phyloP scores from a whole-genome alignment of 1,140 invertebrate genomes.

The Drosophila eugracilis region DNA sequence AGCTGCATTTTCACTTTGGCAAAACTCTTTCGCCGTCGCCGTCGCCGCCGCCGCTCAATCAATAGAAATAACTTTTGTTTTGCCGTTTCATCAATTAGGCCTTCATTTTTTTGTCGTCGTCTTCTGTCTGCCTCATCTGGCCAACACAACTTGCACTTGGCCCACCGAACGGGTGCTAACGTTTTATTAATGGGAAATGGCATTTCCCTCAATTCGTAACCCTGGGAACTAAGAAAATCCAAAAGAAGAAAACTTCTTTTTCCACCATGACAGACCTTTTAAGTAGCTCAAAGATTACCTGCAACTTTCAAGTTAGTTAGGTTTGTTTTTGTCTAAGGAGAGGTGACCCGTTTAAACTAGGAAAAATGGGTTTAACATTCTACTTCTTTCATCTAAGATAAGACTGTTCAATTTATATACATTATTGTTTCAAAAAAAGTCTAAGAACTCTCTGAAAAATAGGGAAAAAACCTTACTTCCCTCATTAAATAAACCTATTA shows the following conservation, averaged over 20 bases:
- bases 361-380: neutral
- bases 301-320: neutral
- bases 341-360: too few relatives aligned
- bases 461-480: too few relatives aligned
- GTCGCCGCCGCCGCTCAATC: too few relatives aligned
- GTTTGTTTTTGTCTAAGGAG: neutral
- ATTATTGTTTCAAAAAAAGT: too few relatives aligned
- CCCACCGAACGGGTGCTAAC: slow-evolving; percentile 67
- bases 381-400: too few relatives aligned
- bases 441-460: neutral
- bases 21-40: slow-evolving; percentile 3
- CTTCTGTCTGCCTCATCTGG: neutral
- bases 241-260: neutral
- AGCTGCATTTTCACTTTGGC: slow-evolving; percentile 63
- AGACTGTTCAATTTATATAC: too few relatives aligned
- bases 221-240: slow-evolving; percentile 31
- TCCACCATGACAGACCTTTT: slow-evolving; percentile 16
- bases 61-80: slow-evolving; percentile 61
- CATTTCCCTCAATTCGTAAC: slow-evolving; percentile 26
- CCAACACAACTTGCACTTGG: slow-evolving; percentile 13
- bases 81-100: slow-evolving; percentile 81
- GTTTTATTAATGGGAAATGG: slow-evolving; percentile 69
- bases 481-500: neutral
- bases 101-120: slow-evolving; percentile 76
- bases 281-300: too few relatives aligned